Conservation (phyloP, 2,113 vertebrate genomes). For the human (Homo sapiens) region DNA sequence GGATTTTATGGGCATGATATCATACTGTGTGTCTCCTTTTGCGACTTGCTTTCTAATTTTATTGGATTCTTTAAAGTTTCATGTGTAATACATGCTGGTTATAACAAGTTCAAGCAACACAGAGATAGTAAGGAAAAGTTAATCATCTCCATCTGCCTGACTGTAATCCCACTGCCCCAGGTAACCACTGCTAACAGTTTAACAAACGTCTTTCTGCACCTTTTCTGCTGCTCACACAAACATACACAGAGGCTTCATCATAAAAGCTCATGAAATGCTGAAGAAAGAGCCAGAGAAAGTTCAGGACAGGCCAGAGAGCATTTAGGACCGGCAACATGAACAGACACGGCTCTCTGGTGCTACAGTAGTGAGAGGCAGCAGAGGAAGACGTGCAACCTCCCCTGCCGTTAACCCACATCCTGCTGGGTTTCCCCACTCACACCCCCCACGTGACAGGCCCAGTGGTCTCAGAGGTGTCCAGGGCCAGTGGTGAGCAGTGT, state of each 20-base stretch:
- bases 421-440: neutral
- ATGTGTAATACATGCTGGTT: neutral
- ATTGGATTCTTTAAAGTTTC: neutral
- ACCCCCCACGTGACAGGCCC: neutral
- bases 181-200: neutral
- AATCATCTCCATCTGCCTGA: neutral
- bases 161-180: neutral
- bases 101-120: constrained; percentile 30
- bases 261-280: neutral
- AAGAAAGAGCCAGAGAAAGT: neutral
- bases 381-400: neutral
- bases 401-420: neutral
- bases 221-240: neutral
- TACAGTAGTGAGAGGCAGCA: rapidly evolving
- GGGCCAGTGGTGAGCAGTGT: neutral
- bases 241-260: neutral
- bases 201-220: neutral
- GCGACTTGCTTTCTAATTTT: constrained; percentile 43
- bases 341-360: neutral
- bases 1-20: constrained; percentile 36
- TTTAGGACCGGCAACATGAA: neutral
- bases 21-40: neutral
- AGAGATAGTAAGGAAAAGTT: neutral
- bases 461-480: neutral
- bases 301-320: neutral